Evolutionary conservation across 2,113 vertebrate species (phyloP), one percentile per base, ranked within the genome.

Genomic region (Amblyornis subalaris): DNA sequence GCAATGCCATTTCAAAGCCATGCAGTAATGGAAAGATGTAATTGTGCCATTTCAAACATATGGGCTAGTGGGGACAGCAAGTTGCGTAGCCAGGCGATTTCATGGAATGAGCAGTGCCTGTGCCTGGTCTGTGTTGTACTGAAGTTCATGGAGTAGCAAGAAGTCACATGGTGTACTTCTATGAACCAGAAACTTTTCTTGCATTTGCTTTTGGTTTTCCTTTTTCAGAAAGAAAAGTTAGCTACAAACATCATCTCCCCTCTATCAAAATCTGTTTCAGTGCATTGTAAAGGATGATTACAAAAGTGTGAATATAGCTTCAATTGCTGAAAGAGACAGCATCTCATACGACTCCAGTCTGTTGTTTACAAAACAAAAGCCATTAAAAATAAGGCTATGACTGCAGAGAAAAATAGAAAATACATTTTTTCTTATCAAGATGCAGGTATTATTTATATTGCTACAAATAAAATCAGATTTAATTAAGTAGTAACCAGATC

Each of bases 1-100:
- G 58, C 69, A 74, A 47, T 40, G 42, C 21, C 20, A 61, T 92
- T 83, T 78, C 85, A 89, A 92, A 61, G 13, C 40, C 7, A 3
- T 54, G 50, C 60, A 73, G 55, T 66, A 87, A 72, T 94, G 95
- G 79, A 94, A 96, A 87, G 38, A n/a, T 79, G n/a, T 74, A 50
- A 76, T 69, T 55, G 51, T 86, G 75, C 71, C 70, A 66, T 84
- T 84, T 85, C 66, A 91, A 90, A 89, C 40, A 38, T 4, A 33
- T 0, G 0, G 74, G 28, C 45, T 23, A n/a, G 38, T 94, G 85
- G 71, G 65, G 73, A 79, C 15, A 57, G 36, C 7, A 47, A 77
- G 45, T 51, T 88, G 65, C 8, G 5, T 17, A 89, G 66, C 21
- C 22, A 35, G 28, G 55, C 40, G 22, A 9, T 73, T 88, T 67